Evolutionary conservation across 2,113 vertebrate species (phyloP), one percentile per base, ranked within the genome.

Genomic region (Salvelinus namaycush): DNA sequence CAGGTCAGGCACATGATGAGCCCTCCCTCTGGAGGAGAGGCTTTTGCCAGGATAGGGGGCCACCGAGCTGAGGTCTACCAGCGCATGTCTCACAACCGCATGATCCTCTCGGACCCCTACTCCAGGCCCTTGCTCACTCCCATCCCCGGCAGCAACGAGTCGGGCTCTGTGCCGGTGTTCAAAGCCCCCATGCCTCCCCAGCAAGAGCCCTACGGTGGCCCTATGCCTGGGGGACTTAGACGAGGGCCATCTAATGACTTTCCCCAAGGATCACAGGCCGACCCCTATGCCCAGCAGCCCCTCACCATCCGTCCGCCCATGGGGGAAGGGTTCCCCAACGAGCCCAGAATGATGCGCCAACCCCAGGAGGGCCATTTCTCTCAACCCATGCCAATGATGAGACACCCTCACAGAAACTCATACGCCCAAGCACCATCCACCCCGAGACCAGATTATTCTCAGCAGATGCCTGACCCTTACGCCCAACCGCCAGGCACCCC

Each of bases 111-210:
- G n/a, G 96, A 96, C 49, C 75, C 92, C 0, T 96, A 93, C 8
- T 67, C 87, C 9, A 91, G 93, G 14, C 93, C 95, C 0, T 86
- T 93, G 1, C 64, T 94, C 79, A 89, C 94, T 18, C 90, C 95
- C 0, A 81, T 91, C 31, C 92, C 94, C 12, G 88, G 86, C 49
- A 83, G 83, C 65, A 85, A 84, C 34, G 87, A 87, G 67, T 74
- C 83, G 54, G 89, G 87, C 29, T 84, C 85, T 39, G 86, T 66
- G 86, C 79, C 90, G 77, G 82, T 87, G 83, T 99, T 99, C 76
- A 98, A 97, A 88, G 91, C 97, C 2, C 97, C 97, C 0, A 91
- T 97, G 93, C 95, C 95, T 16, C 97, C 95, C 2, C 88, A 92
- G 0, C 96, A 94, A 34, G 96, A 99, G 18, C 80, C 88, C 3